A percentile compares a stretch with the other conserved stretches of the same genome.
These are phyloP conservation scores for Netelia melanura DNA, from an alignment of 2,888 invertebrate genomes.

Conservation along the genomic window DNA sequence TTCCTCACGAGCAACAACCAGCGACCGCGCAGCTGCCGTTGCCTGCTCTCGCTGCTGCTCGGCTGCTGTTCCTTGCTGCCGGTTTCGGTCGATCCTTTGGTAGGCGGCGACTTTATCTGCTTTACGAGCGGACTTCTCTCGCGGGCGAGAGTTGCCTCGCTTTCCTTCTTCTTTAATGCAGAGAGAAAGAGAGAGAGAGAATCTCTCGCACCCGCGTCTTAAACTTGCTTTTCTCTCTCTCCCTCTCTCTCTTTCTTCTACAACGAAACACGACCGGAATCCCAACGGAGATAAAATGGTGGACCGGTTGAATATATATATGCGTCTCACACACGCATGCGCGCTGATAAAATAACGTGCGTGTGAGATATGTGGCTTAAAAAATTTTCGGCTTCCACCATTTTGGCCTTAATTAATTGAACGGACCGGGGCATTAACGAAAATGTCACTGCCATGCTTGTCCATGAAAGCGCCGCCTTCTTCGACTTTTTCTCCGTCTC, in stretches of 20 bases:
- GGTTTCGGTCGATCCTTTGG: constrained; percentile 82
- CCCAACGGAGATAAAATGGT: constrained; percentile 77
- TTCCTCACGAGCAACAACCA: constrained; percentile 35
- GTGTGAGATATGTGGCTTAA: constrained; percentile 51
- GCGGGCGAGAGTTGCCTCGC: constrained; percentile 73
- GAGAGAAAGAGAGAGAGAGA: constrained; percentile 45
- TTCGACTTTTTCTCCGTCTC: constrained; percentile 35
- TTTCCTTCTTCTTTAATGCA: constrained; percentile 77
- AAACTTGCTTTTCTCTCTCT: constrained; percentile 26
- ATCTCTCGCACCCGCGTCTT: constrained; percentile 61
- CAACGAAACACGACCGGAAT: constrained; percentile 67
- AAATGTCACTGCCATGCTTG: constrained; percentile 67
- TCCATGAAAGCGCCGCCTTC: constrained; percentile 60
- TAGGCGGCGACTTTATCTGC: constrained; percentile 84
- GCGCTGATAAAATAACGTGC: constrained; percentile 44
- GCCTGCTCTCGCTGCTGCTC: constrained; percentile 67
- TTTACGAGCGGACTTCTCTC: constrained; percentile 80
- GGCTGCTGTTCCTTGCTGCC: constrained; percentile 71
- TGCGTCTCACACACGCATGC: constrained; percentile 16
- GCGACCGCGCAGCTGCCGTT: constrained; percentile 77
- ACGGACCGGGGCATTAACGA: constrained; percentile 69
- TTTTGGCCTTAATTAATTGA: constrained; percentile 77
- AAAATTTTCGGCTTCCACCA: constrained; percentile 66
- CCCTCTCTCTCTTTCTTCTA: constrained; percentile 49
- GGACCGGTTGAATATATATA: constrained; percentile 68